These are phyloP conservation scores for Pandion haliaetus DNA, from an alignment of 2,113 vertebrate species.

Conservation along the genomic window DNA sequence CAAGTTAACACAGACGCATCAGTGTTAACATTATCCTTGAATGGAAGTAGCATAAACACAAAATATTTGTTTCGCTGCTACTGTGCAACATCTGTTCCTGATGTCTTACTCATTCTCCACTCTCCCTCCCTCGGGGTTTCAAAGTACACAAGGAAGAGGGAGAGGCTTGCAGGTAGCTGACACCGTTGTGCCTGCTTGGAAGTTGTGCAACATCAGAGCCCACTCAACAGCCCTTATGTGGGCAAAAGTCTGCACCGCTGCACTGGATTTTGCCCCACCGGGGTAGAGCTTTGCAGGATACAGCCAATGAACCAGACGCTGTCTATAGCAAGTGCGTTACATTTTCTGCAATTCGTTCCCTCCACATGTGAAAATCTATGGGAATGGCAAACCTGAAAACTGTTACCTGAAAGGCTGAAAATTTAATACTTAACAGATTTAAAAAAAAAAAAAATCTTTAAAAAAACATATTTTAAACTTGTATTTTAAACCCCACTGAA, in stretches of 20 bases:
- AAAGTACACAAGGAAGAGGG: conserved; percentile 32
- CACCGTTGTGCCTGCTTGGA: not conserved
- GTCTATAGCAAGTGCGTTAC: not conserved
- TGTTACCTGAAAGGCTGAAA: not conserved
- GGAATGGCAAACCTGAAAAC: not conserved
- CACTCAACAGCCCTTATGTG: not conserved
- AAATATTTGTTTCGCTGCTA: conserved; percentile 63
- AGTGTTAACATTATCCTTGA: not conserved
- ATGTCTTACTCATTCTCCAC: not conserved
- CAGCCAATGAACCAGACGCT: rapidly evolving
- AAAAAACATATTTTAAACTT: not conserved
- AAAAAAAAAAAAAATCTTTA: not conserved
- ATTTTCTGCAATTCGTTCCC: not conserved
- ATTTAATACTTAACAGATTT: not conserved
- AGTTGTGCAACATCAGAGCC: not conserved
- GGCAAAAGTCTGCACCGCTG: not conserved
- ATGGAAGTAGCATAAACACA: conserved; percentile 22
- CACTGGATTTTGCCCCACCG: not conserved
- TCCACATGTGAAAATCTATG: not conserved
- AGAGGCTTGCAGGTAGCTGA: conserved; percentile 22
- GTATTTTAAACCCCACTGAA: not conserved
- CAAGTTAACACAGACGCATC: not conserved
- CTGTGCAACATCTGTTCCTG: conserved; percentile 52
- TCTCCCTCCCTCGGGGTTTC: conserved; percentile 31
- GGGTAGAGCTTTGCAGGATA: not conserved